Base-by-base conservation (phyloP, 37 sponge, comb jelly and placozoan species). In the Hormiphora californensis region DNA sequence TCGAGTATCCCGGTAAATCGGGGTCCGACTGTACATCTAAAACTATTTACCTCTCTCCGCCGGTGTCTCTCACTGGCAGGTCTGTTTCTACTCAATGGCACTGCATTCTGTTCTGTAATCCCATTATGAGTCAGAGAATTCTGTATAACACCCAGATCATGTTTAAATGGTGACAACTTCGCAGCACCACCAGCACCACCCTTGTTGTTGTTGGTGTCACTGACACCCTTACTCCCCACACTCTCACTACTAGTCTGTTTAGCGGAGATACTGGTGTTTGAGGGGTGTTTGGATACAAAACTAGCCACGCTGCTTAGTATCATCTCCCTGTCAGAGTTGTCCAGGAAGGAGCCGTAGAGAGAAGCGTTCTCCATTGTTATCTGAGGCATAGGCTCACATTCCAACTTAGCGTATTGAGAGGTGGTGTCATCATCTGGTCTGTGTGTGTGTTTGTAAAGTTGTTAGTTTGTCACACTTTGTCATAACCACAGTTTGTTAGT, bases 401-500 rank as follows among this genome's bases (percentile, higher is more conserved):
- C 61, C 61, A 57, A 57, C 61, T 57, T 57, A 57, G 61, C 23
- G 27, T 57, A 57, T 30, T 57, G 61, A 28, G 30, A 23, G n/a
- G n/a, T 30, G n/a, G 61, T 5, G n/a, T n/a, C n/a, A n/a, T n/a
- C n/a, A n/a, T n/a, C n/a, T 57, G 61, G 61, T 57, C 61, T 57
- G 61, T 57, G 61, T 57, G 61, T 57, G n/a, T 57, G 61, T 57
- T 23, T 57, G 61, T 57, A 28, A 57, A 49, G n/a, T n/a, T n/a
- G n/a, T n/a, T n/a, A n/a, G n/a, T n/a, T n/a, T n/a, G n/a, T n/a
- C n/a, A n/a, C n/a, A n/a, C n/a, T n/a, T 49, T 49, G 61, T 57
- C 61, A 28, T 23, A 28, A 4, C n/a, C 9, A 4, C 7, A 5
- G 61, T 57, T 57, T 57, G 61, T 57, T 28, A 17, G 53, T 49